Evolutionary conservation across 1,140 invertebrate species (phyloP), one percentile per base, ranked within the genome.

Genomic region (Schlechtendalia chinensis): DNA sequence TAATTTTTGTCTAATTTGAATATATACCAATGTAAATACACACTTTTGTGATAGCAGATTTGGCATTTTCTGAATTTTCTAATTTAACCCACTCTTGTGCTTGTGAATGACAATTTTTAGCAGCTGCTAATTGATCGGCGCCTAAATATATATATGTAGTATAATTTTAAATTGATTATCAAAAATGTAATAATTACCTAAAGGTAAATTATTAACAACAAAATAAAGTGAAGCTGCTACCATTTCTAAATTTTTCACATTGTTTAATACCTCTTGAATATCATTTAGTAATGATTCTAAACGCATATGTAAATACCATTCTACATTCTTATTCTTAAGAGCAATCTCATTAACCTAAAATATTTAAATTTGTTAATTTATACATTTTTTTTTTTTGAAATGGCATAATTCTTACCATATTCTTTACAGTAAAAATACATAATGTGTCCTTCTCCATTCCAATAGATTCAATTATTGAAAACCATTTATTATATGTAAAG

Each of bases 401-500:
- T 63, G 27, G 6, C 12, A 45, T 12, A 81, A 16, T 53, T 80
- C 82, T 81, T 6, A 85, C 83, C 58, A 85, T 84, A 56, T 84
- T 85, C 65, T 84, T 86, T 32, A 87, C 85, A 17, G 87, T 84
- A 14, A 87, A 74, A 11, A 84, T 84, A 61, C 87, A 87, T 81
- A 88, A 84, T n/a, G 85, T 83, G 63, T 87, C 83, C 32, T 83
- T 84, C 45, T 86, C 83, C 14, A 88, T 83, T 53, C 84, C 84
- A 11, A 87, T 81, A 14, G 84, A 67, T n/a, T 84, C 83, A 19
- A 85, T 84, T 17, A 87, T 85, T 22, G 83, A 80, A 47, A 87
- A 82, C 87, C 87, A 88, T 69, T 86, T 85, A 47, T 85, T 75
- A 50, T 87, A 88, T 0, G 86, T 87, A 58, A 83, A 84, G 32